phyloP scores from a whole-genome alignment of 2,113 vertebrate species.

The Pogona vitticeps region DNA sequence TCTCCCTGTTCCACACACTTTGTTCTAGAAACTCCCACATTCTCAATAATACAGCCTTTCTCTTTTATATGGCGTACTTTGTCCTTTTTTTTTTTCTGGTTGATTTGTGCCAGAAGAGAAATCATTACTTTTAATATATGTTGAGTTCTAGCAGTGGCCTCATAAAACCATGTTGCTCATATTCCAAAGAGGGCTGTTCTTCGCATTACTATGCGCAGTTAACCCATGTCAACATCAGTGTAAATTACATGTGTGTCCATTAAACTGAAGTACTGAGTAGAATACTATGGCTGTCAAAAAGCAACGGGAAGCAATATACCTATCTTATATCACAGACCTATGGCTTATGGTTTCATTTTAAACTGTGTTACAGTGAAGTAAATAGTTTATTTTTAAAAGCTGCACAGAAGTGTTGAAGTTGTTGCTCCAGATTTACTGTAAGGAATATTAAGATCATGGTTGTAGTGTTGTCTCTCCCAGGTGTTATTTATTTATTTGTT shows the following conservation, averaged over 20 bases:
- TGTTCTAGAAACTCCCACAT: background rate
- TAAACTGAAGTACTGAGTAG: background rate
- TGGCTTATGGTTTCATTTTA: background rate
- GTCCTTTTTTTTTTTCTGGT: background rate
- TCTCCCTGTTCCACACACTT: background rate
- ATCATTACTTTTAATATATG: background rate
- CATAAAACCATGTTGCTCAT: conserved; percentile 10
- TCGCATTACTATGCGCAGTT: background rate
- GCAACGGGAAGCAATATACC: background rate
- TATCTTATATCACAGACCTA: background rate
- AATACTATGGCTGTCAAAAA: background rate
- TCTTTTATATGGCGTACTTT: background rate
- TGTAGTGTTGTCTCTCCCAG: fast-evolving
- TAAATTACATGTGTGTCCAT: fast-evolving
- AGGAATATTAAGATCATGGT: background rate
- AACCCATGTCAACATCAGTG: background rate
- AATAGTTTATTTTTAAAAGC: background rate
- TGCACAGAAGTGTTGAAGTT: background rate
- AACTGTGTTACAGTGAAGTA: background rate
- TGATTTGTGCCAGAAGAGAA: background rate
- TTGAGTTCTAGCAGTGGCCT: background rate
- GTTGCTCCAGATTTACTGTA: background rate
- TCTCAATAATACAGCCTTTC: background rate
- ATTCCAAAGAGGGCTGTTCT: background rate
- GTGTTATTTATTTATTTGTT: no score